Evolutionary conservation across 2,888 invertebrate genomes (phyloP).

Genomic region (Steromphala cineraria): DNA sequence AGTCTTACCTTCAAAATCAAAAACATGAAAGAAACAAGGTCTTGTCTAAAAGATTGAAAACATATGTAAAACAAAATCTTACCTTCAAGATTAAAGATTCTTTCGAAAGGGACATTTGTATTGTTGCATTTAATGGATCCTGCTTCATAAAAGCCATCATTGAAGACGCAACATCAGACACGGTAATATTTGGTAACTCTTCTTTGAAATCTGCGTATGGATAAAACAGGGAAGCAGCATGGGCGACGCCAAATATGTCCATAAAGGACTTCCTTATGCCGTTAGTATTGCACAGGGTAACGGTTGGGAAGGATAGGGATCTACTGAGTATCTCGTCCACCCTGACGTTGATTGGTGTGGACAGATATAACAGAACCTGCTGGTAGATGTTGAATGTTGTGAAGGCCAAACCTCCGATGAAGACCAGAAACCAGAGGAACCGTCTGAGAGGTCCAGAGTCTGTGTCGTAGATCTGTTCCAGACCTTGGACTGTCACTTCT

Average conservation of each 20-base stretch:
- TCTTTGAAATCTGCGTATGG: neutral
- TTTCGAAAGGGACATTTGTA: no score
- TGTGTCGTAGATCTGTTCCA: neutral
- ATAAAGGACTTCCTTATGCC: no score
- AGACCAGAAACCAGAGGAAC: neutral
- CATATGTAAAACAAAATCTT: no score
- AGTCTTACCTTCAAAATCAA: no score
- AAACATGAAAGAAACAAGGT: no score
- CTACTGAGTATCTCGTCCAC: neutral
- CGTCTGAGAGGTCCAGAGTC: neutral
- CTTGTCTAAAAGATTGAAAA: no score
- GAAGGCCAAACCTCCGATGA: neutral
- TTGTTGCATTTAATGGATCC: no score
- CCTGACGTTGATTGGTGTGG: neutral
- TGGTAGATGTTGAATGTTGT: neutral
- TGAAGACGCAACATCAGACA: neutral
- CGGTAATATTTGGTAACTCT: neutral
- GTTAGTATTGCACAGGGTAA: neutral
- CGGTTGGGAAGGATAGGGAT: neutral
- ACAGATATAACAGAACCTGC: neutral
- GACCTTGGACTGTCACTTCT: neutral
- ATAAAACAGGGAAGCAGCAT: no score
- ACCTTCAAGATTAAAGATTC: no score
- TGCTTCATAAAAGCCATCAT: no score
- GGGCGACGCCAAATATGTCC: no score